Base-by-base conservation (phyloP, 2,888 invertebrate genomes). In the Hirudinaria manillensis region DNA sequence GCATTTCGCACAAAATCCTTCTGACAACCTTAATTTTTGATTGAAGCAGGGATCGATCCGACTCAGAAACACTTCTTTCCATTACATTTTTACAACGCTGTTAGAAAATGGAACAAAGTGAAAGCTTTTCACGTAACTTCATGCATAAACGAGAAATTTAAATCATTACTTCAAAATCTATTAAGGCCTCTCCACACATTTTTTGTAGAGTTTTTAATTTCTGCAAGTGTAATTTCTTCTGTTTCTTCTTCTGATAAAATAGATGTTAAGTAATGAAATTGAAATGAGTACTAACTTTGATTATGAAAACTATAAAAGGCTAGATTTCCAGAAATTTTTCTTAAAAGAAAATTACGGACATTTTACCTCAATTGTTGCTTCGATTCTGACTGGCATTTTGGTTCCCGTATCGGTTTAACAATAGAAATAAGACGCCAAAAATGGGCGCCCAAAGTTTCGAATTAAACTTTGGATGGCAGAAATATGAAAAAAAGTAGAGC, bases 181-280 rank as follows among this genome's bases (percentile, higher is more conserved):
- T 34, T n/a, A 68, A 32, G 3, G 68, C 68, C 19, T n/a, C 32
- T 16, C 36, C 36, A 6, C 68, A 68, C 68, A 68, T 68, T 34
- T 36, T 36, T 34, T 68, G 68, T 6, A 68, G 68, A 29, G 36
- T 34, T n/a, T 68, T 68, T 29, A 68, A 36, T 36, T 68, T 68
- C 10, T 68, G 21, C n/a, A 68, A 24, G 27, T 32, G n/a, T n/a
- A 68, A 34, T 36, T 32, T 68, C 36, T 68, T 68, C 36, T 36
- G 32, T 32, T 34, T 29, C n/a, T 68, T 68, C 68, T 34, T 68
- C 36, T 68, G 16, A 68, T 34, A 13, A 68, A 68, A 45, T 45
- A 45, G 45, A 45, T 45, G 16, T 45, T 7, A 45, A 45, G 19
- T 13, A 1, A 61, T 61, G 13, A 61, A 61, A 61, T 61, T 61